These are phyloP conservation scores for Eira barbara DNA, from an alignment of 2,113 vertebrate genomes.

Conservation along the genomic window DNA sequence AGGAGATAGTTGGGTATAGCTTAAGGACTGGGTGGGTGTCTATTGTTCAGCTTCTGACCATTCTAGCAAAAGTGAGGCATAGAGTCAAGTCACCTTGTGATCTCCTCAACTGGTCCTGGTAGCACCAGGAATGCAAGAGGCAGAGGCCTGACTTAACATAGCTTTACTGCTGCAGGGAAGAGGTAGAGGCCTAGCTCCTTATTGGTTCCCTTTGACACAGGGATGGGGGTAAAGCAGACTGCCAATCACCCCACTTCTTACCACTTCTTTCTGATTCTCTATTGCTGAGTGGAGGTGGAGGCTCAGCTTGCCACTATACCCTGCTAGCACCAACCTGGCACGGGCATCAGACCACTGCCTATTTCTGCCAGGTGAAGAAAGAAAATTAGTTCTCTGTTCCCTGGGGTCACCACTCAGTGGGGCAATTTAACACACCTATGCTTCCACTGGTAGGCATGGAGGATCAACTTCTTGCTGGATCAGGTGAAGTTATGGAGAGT, in stretches of 20 bases:
- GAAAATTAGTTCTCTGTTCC: neutral
- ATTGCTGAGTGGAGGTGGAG: neutral
- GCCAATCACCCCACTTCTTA: neutral
- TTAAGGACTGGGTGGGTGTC: neutral
- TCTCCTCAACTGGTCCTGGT: neutral
- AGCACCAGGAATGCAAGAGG: neutral
- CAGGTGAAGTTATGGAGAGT: neutral
- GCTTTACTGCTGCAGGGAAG: neutral
- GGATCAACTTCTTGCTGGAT: neutral
- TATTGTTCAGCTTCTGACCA: neutral
- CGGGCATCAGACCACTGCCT: neutral
- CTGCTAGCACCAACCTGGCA: neutral
- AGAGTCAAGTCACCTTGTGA: neutral
- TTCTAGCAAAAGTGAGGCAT: neutral
- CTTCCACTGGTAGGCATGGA: neutral
- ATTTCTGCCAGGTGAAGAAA: neutral
- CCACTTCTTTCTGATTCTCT: neutral
- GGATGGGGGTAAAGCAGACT: neutral
- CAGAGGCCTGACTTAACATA: neutral
- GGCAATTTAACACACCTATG: accelerated
- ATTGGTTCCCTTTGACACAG: neutral
- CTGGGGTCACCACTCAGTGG: neutral
- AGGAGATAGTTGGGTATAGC: neutral
- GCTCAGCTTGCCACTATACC: neutral
- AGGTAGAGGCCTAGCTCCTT: neutral